Evolutionary conservation across 1,140 invertebrate genomes (phyloP).

Genomic region (Papilio aristodemus): DNA sequence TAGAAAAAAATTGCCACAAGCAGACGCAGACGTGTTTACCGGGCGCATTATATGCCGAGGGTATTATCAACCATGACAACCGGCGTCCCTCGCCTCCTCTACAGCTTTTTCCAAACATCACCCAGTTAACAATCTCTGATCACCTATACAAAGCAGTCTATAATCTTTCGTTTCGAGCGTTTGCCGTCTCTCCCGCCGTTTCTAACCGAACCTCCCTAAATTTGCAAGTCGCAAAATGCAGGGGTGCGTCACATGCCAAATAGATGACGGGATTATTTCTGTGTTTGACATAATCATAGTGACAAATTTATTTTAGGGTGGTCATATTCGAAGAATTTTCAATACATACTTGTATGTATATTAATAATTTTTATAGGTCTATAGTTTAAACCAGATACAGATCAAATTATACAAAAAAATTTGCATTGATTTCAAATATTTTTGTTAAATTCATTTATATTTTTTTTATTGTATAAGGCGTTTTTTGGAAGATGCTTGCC

Average conservation of each 20-base stretch:
- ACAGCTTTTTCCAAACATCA: slow-evolving; percentile 69
- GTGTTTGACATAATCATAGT: slow-evolving; percentile 80
- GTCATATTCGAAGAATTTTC: slow-evolving; percentile 61
- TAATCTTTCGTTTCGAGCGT: slow-evolving; percentile 64
- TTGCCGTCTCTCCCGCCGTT: slow-evolving; percentile 42
- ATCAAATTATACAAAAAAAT: slow-evolving; percentile 7
- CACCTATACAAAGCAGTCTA: slow-evolving; percentile 69
- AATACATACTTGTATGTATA: slow-evolving; percentile 41
- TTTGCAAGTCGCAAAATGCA: slow-evolving; percentile 71
- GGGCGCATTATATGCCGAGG: slow-evolving; percentile 50
- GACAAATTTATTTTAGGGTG: slow-evolving; percentile 75
- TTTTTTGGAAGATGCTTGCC: slow-evolving; percentile 4
- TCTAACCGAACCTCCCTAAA: slow-evolving; percentile 56
- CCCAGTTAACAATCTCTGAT: slow-evolving; percentile 69
- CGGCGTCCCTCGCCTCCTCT: slow-evolving; percentile 58
- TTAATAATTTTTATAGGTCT: no score
- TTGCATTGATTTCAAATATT: no score
- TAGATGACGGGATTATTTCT: slow-evolving; percentile 80
- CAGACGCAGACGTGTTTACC: slow-evolving; percentile 43
- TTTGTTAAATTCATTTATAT: no score
- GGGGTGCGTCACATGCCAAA: slow-evolving; percentile 72
- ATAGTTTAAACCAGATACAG: no score
- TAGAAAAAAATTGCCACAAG: slow-evolving; percentile 27
- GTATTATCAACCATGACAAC: slow-evolving; percentile 78
- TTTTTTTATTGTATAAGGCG: no score